These are phyloP conservation scores for Riparia riparia DNA, from an alignment of 2,113 vertebrate genomes.

Conservation along the genomic window DNA sequence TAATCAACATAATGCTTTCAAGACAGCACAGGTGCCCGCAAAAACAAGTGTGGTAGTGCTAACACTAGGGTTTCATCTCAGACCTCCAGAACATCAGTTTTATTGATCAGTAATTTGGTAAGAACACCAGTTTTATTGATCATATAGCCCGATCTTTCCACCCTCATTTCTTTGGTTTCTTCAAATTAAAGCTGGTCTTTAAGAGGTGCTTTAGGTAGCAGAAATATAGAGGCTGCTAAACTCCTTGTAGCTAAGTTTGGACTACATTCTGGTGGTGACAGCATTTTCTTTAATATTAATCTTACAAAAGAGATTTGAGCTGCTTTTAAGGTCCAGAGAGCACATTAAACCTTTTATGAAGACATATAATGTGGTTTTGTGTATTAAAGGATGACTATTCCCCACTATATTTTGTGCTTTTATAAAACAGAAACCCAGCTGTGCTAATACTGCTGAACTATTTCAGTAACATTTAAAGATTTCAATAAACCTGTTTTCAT, in stretches of 20 bases:
- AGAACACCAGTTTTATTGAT: background rate
- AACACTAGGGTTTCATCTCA: background rate
- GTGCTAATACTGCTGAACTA: constrained; percentile 8
- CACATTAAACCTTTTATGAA: background rate
- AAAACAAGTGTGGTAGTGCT: background rate
- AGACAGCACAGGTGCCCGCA: background rate
- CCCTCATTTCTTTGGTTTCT: background rate
- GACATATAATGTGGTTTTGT: background rate
- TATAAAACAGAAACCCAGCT: constrained; percentile 20
- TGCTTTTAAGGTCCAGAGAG: background rate
- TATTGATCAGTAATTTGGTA: background rate
- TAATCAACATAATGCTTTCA: background rate
- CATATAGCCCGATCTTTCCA: background rate
- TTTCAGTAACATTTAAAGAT: background rate
- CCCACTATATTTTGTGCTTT: background rate
- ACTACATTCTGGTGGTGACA: background rate
- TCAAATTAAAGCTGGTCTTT: background rate
- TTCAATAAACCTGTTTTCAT: background rate
- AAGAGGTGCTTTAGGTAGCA: background rate
- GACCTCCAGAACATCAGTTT: background rate
- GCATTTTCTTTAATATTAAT: background rate
- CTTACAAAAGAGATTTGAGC: background rate
- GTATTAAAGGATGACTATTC: background rate
- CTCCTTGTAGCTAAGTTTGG: background rate
- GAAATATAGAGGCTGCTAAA: background rate